Percentiles rank a stretch among this genome's conserved stretches.
Evolutionary conservation across 2,888 invertebrate genomes (phyloP).

Genomic region (Aspidiotus destructor): DNA sequence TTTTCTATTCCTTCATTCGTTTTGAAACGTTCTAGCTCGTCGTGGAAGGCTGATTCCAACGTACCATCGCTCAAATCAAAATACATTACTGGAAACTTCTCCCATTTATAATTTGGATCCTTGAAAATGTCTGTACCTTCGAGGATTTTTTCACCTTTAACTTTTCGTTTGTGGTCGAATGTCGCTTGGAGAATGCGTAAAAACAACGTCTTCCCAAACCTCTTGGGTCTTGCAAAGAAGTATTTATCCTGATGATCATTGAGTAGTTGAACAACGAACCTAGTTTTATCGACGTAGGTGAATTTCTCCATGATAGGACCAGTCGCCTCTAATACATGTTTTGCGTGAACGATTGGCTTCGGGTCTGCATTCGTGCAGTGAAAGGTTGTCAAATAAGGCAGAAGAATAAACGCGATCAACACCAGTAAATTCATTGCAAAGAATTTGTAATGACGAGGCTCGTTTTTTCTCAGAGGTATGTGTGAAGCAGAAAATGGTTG

Average conservation of each 20-base stretch:
- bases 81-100: constrained; percentile 10
- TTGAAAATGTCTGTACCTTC: background rate
- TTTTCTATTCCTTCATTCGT: background rate
- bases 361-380: background rate
- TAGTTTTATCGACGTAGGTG: constrained; percentile 10
- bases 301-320: background rate
- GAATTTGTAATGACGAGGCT: no score
- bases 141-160: constrained; percentile 7
- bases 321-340: background rate
- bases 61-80: constrained; percentile 11
- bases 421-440: constrained; percentile 15
- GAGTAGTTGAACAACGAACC: constrained; percentile 5
- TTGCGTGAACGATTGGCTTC: constrained; percentile 4
- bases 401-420: background rate
- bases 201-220: constrained; percentile 8
- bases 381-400: background rate
- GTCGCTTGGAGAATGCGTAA: background rate
- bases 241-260: constrained; percentile 1
- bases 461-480: no score
- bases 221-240: constrained; percentile 11
- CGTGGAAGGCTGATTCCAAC: background rate
- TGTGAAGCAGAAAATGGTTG: no score
- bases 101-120: background rate
- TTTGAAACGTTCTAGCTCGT: background rate
- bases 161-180: constrained; percentile 5